Conservation (phyloP, 1,140 invertebrate species). For the Anastrepha ludens region DNA sequence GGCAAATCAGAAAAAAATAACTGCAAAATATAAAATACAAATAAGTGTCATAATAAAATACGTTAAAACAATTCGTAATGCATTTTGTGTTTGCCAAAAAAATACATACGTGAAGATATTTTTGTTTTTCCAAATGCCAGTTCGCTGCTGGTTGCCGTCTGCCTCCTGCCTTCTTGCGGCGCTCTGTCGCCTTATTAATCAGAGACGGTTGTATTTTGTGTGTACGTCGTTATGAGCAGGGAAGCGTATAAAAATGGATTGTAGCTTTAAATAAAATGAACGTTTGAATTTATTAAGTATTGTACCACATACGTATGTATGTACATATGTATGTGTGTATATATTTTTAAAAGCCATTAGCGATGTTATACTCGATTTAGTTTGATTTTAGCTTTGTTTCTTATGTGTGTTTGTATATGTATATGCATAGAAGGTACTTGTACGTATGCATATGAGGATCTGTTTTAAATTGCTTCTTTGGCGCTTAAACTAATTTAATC, state of each 20-base stretch:
- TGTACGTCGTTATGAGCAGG: not conserved
- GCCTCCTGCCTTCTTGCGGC: not conserved
- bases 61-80: not conserved
- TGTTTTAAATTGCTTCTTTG: not conserved
- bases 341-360: not conserved
- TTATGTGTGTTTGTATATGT: too few relatives aligned
- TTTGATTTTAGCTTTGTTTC: not conserved
- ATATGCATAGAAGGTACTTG: too few relatives aligned
- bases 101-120: constrained; percentile 3
- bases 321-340: not conserved
- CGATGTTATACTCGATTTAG: not conserved
- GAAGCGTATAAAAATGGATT: too few relatives aligned
- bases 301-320: too few relatives aligned
- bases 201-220: not conserved
- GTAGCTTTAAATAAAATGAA: too few relatives aligned
- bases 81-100: not conserved
- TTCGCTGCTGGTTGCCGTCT: too few relatives aligned
- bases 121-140: too few relatives aligned
- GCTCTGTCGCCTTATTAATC: not conserved
- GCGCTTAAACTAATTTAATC: not conserved
- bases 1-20: not conserved
- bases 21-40: too few relatives aligned
- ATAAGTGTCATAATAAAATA: too few relatives aligned
- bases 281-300: too few relatives aligned
- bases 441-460: not conserved